Percentiles rank a stretch among this genome's conserved stretches.
phyloP scores from a whole-genome alignment of 2,888 invertebrate genomes.

The Nephrocerus scutellatus region DNA sequence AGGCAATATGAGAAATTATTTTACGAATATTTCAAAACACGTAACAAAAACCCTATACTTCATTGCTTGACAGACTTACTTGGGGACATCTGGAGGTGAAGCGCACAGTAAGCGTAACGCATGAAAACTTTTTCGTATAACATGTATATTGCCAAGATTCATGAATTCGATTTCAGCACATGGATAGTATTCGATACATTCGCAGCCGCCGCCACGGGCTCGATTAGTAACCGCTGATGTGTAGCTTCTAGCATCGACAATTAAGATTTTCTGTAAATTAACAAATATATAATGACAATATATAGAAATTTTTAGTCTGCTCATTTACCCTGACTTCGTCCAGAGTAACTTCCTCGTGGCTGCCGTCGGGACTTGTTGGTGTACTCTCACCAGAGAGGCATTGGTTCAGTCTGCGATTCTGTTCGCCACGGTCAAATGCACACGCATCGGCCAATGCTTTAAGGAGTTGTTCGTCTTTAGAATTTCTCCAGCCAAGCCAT shows the following conservation, averaged over 20 bases:
- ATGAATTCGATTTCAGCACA: conserved; percentile 94
- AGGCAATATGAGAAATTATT: too few relatives aligned
- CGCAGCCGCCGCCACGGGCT: conserved; percentile 94
- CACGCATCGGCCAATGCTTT: conserved; percentile 78
- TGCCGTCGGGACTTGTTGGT: conserved; percentile 41
- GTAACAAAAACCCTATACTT: too few relatives aligned
- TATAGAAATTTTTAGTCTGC: neutral
- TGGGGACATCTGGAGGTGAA: conserved; percentile 71
- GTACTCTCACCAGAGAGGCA: conserved; percentile 37
- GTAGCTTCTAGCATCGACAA: conserved; percentile 93
- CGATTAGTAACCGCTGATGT: conserved; percentile 94
- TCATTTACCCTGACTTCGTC: conserved; percentile 45
- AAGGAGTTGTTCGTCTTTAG: conserved; percentile 82
- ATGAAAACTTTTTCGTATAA: conserved; percentile 87
- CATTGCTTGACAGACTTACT: conserved; percentile 57
- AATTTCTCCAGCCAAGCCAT: conserved; percentile 87
- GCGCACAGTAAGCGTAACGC: conserved; percentile 72
- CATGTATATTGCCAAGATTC: conserved; percentile 95
- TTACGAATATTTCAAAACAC: too few relatives aligned
- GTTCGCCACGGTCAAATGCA: conserved; percentile 58
- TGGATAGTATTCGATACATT: conserved; percentile 92
- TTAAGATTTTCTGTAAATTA: conserved; percentile 63
- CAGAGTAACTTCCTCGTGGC: conserved; percentile 43
- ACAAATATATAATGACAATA: conserved; percentile 10
- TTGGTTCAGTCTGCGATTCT: conserved; percentile 30